These are phyloP conservation scores for Copsychus sechellarum DNA, from an alignment of 2,113 vertebrate species.

Conservation along the genomic window DNA sequence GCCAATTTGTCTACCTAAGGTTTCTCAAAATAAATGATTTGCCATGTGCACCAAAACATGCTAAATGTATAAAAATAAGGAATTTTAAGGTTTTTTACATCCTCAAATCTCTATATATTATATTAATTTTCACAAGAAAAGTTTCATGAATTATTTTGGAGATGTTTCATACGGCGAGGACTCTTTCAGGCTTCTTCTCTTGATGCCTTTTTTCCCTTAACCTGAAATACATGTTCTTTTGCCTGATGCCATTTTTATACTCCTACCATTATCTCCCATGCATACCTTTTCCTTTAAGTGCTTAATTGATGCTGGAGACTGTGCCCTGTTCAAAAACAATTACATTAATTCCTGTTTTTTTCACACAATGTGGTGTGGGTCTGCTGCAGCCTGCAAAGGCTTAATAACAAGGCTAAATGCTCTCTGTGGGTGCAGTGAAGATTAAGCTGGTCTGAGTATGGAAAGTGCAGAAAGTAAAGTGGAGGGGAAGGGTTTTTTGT, in stretches of 20 bases:
- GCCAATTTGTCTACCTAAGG: background rate
- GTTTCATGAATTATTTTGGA: background rate
- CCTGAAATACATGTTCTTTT: constrained; percentile 21
- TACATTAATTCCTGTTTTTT: background rate
- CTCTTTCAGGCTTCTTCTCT: background rate
- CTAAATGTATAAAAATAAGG: background rate
- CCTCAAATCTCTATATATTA: background rate
- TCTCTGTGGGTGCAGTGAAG: background rate
- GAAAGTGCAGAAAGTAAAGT: background rate
- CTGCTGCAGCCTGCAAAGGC: constrained; percentile 2
- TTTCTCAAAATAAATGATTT: background rate
- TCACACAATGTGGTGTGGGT: background rate
- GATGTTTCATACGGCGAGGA: background rate
- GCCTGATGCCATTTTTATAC: background rate
- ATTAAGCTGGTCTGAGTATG: background rate
- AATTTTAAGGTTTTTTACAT: background rate
- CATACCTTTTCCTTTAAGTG: background rate
- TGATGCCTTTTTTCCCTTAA: background rate
- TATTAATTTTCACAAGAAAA: background rate
- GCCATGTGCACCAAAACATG: background rate
- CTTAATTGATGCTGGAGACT: constrained; percentile 1
- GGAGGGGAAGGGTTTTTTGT: background rate
- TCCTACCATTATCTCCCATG: background rate
- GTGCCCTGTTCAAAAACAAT: background rate
- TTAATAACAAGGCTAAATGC: background rate